Base-by-base conservation (phyloP, 2,113 vertebrate species). In the Craseonycteris thonglongyai region DNA sequence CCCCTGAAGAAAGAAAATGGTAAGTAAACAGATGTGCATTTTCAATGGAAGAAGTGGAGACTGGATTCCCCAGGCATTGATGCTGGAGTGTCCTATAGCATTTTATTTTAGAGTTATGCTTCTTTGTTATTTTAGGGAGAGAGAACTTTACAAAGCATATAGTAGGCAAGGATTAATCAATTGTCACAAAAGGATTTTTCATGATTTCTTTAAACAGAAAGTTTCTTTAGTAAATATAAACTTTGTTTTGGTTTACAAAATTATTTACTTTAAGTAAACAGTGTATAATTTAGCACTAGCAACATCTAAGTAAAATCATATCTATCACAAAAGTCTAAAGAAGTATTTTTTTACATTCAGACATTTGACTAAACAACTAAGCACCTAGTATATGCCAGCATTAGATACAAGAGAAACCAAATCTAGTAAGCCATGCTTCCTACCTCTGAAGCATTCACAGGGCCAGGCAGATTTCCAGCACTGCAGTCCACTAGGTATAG, bases 11-110 rank as follows among this genome's bases (percentile, higher is more conserved):
- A 79, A 95, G 51, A 59, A 95, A 91, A 58, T 49, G 71, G 42
- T 87, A 88, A 88, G 61, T 66, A 58, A 51, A 93, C 40, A 90
- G 65, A 92, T 71, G 51, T 81, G 84, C 91, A 88, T 74, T 96
- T 94, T 92, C 90, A 92, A 81, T 59, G 59, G 47, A 90, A 38
- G 7, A 95, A 94, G n/a, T 38, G 13, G 75, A 59, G 38, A 90
- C 68, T 93, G 65, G 68, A 68, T 59, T 78, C 69, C 68, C 85
- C 38, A 78, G 54, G 42, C 69, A 83, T 35, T 33, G 59, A 30
- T 18, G 6, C 40, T 84, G n/a, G n/a, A n/a, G n/a, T 76, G 22
- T 49, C 85, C 61, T 33, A 2, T 58, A 38, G 42, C 35, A 42
- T 90, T 96, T 80, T 88, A 76, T 71, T 88, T 97, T 85, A 78